A percentile compares a stretch with the other conserved stretches of the same genome.
Evolutionary conservation across 2,113 vertebrate genomes (phyloP).

Genomic region (Haemorhous mexicanus): DNA sequence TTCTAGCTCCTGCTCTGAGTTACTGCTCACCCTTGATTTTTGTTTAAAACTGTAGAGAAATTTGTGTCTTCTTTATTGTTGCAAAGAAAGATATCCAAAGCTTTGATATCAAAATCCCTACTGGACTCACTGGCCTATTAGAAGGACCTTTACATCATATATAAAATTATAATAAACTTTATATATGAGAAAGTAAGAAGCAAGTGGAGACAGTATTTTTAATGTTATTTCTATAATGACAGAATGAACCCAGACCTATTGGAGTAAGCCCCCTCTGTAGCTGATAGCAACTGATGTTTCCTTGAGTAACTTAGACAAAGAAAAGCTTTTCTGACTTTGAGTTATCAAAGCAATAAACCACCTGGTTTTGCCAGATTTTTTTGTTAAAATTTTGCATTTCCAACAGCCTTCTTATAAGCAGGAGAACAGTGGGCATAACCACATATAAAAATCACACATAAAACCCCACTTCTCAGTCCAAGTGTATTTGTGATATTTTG

Average conservation of each 20-base stretch:
- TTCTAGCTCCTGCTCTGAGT: neutral
- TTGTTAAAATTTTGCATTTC: neutral
- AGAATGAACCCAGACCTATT: neutral
- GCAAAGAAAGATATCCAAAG: neutral
- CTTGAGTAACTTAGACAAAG: neutral
- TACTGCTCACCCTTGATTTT: neutral
- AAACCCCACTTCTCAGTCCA: neutral
- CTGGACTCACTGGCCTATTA: neutral
- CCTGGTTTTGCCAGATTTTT: neutral
- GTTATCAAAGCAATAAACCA: neutral
- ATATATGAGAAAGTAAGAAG: neutral
- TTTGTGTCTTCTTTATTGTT: neutral
- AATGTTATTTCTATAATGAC: neutral
- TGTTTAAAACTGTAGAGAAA: neutral
- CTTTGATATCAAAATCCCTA: neutral
- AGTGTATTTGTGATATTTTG: neutral
- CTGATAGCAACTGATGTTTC: neutral
- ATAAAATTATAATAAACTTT: neutral
- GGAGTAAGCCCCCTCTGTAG: neutral
- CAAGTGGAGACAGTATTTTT: neutral
- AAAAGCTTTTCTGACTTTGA: neutral
- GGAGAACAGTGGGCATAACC: neutral
- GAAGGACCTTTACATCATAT: neutral
- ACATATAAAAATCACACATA: neutral
- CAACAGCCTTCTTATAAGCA: neutral